A percentile compares a stretch with the other conserved stretches of the same genome.
These are phyloP conservation scores for Palythoa grandis DNA, from an alignment of 92 coral and sea anemone genomes.

Conservation along the genomic window DNA sequence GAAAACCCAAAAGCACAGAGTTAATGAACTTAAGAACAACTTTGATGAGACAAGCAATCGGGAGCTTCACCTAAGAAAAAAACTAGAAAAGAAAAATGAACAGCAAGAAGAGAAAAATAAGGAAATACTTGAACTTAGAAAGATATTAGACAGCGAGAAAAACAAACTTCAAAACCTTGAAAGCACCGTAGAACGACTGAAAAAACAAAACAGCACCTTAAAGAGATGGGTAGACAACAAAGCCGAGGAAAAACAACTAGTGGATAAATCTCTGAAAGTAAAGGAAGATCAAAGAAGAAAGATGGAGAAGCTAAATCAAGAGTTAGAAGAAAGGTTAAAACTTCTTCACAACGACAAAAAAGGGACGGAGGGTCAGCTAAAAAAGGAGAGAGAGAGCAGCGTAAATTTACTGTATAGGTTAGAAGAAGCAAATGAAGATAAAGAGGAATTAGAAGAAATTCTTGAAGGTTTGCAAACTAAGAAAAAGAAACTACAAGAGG, in stretches of 20 bases:
- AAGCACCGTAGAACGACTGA: slow-evolving; percentile 15
- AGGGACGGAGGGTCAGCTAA: slow-evolving; percentile 49
- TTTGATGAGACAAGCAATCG: slow-evolving; percentile 35
- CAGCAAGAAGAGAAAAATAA: neutral
- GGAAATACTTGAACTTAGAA: neutral
- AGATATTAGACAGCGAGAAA: neutral
- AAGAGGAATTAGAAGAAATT: slow-evolving; percentile 85
- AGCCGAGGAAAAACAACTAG: slow-evolving; percentile 41
- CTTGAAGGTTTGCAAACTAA: slow-evolving; percentile 72
- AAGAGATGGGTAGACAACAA: slow-evolving; percentile 41
- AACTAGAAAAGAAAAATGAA: slow-evolving; percentile 17
- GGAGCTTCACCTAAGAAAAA: slow-evolving; percentile 4
- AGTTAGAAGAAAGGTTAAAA: slow-evolving; percentile 43
- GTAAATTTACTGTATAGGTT: slow-evolving; percentile 58
- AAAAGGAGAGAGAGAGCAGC: slow-evolving; percentile 53
- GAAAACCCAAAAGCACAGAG: neutral
- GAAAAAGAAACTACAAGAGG: slow-evolving; percentile 74
- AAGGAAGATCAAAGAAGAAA: slow-evolving; percentile 54
- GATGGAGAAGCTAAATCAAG: slow-evolving; percentile 39
- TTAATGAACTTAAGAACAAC: neutral
- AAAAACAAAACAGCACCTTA: slow-evolving; percentile 31
- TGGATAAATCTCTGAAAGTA: slow-evolving; percentile 35
- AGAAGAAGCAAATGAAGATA: slow-evolving; percentile 71
- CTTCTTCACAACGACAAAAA: slow-evolving; percentile 25
- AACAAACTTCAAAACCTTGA: slow-evolving; percentile 27